Base-by-base conservation (phyloP, 2,888 invertebrate genomes). In the Zootermopsis nevadensis region DNA sequence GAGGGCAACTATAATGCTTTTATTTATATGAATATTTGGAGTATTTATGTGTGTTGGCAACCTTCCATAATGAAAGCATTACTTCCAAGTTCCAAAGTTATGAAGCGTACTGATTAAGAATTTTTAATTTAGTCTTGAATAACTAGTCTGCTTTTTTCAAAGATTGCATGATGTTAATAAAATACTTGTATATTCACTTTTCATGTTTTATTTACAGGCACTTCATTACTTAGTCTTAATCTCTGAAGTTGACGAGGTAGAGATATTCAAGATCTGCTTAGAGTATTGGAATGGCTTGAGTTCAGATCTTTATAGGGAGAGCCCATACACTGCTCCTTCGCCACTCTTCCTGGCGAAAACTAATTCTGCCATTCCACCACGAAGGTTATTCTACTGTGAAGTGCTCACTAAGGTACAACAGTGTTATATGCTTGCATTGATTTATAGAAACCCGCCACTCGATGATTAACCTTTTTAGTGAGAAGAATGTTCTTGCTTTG, bases 261-360 rank as follows among this genome's bases (percentile, higher is more conserved):
- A 99, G 91, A 98, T 99, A 85, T 99, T 99, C 90, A 99, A 99
- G 92, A 99, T 99, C 86, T 99, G 99, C 88, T 91, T 99, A 86
- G 99, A 99, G 89, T 99, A 98, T 90, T 99, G 99, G 99, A 98
- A 98, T 90, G 94, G 95, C 85, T 91, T 99, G 85, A 95, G 98
- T 42, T 94, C 97, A 84, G 98, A 98, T 89, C 91, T 99, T 87
- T 99, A 99, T 89, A 94, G 96, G 88, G 96, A 97, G 88, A 94
- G 94, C 87, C 95, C 97, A 35, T 95, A 94, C 89, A 91, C 92
- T 60, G 90, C 91, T 85, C 89, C 91, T 12, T 89, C 90, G 30
- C 89, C 90, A 33, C 72, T 85, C 30, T 85, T 85, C 77, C 74
- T 85, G 33, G 80, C 84, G 24, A 85, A 84, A 53, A 84, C 87